Conservation (phyloP, 2,888 invertebrate genomes). For the Ommatoiulus sabulosus region DNA sequence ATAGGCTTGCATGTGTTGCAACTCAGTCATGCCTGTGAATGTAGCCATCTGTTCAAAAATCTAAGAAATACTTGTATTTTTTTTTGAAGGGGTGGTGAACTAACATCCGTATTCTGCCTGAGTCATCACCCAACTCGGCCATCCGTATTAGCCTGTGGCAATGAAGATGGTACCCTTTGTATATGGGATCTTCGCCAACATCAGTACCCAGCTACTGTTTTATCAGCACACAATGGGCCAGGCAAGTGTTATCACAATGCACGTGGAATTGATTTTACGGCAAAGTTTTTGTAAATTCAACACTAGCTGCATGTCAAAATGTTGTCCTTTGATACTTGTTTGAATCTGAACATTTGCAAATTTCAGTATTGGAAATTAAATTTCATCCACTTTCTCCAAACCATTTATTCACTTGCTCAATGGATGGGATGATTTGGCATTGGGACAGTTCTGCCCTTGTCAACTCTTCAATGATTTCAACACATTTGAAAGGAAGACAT, state of each 20-base stretch:
- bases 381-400: constrained; percentile 89
- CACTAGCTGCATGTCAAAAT: neutral
- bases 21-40: neutral
- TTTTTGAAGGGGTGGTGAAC: constrained; percentile 51
- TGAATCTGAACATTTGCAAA: neutral
- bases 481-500: constrained; percentile 42
- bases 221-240: constrained; percentile 77
- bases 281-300: neutral
- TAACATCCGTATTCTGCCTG: constrained; percentile 72
- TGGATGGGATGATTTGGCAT: constrained; percentile 88
- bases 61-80: neutral
- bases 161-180: constrained; percentile 86
- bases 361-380: constrained; percentile 80
- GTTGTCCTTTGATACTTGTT: neutral
- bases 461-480: constrained; percentile 6
- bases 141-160: constrained; percentile 86
- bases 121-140: constrained; percentile 88
- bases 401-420: constrained; percentile 84
- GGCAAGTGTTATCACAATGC: constrained; percentile 60
- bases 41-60: neutral
- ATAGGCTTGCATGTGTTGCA: neutral
- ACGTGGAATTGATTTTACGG: neutral
- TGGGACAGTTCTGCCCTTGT: constrained; percentile 72
- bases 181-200: constrained; percentile 91
- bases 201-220: constrained; percentile 82